Evolutionary conservation across 2,113 vertebrate genomes (phyloP), one percentile per base, ranked within the genome.

Genomic region (Python bivittatus): DNA sequence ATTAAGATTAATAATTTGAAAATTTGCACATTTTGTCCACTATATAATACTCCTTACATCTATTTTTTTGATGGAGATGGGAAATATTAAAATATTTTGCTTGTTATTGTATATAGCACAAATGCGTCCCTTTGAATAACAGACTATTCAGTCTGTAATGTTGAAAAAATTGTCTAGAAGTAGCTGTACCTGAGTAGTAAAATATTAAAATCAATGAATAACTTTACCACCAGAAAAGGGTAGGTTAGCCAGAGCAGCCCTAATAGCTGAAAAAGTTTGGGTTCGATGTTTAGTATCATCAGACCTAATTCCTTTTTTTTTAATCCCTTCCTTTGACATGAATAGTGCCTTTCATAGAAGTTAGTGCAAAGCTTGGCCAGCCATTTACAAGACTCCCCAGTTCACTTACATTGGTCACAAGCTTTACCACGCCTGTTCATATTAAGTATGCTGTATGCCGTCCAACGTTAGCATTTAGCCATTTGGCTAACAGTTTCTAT

Each of bases 281-380:
- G 1, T 13, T 88, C 92, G 57, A 9, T 58, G 23, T 33, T 88
- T 20, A 90, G 1, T 85, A 56, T 84, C 87, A 52, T 87, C 91
- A 72, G 83, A 90, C 4, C 79, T 57, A 93, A 88, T 88, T 72
- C 33, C 52, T 52, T 68, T 54, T 79, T 79, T 56, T 54, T 52
- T 0, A 25, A 58, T 60, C 6, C 64, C 79, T 91, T 48, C 89
- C 84, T 85, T 54, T 88, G 27, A 2, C 0, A 3, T 0, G 22
- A 91, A 92, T 88, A 84, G 89, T 83, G 89, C 68, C 68, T 93
- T 93, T 93, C 92, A 84, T 84, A 84, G 85, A n/a, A 91, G 42
- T 72, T 84, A 91, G 44, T 61, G 22, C 23, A 53, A 42, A 87
- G 17, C 44, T n/a, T 87, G 88, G 85, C 89, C 85, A 88, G 56